Percentiles rank a stretch among this genome's conserved stretches.
Evolutionary conservation across 2,888 invertebrate genomes (phyloP).

Genomic region (Nomada ruficornis): DNA sequence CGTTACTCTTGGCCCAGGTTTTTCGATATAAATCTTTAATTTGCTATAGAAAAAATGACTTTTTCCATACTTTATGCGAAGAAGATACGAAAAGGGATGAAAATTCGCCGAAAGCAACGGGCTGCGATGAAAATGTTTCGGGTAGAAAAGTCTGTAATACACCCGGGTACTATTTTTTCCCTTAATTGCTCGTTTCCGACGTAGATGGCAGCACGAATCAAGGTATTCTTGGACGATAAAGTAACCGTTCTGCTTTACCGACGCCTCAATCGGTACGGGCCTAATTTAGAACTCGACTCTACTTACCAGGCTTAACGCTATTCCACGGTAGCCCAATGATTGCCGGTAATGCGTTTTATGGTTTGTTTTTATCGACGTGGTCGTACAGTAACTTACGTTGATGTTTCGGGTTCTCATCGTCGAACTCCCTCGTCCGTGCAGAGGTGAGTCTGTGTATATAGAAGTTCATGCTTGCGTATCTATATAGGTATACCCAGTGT

Average conservation of each 20-base stretch:
- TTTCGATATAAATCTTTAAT: constrained; percentile 28
- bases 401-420: constrained; percentile 62
- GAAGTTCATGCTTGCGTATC: neutral
- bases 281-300: constrained; percentile 76
- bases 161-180: constrained; percentile 72
- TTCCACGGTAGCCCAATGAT: constrained; percentile 81
- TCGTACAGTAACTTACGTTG: constrained; percentile 70
- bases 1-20: constrained; percentile 24
- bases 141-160: constrained; percentile 62
- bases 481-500: neutral
- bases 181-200: constrained; percentile 68
- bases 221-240: constrained; percentile 65
- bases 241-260: constrained; percentile 76
- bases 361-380: constrained; percentile 83
- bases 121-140: constrained; percentile 10
- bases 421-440: constrained; percentile 30
- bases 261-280: constrained; percentile 76
- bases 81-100: neutral
- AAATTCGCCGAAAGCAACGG: neutral
- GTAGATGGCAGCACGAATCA: constrained; percentile 79
- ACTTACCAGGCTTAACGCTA: constrained; percentile 77
- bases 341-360: constrained; percentile 82
- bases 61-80: neutral
- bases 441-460: neutral
- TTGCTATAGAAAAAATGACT: neutral